Evolutionary conservation across 2,888 invertebrate genomes (phyloP).

Genomic region (Drosophila birchii): DNA sequence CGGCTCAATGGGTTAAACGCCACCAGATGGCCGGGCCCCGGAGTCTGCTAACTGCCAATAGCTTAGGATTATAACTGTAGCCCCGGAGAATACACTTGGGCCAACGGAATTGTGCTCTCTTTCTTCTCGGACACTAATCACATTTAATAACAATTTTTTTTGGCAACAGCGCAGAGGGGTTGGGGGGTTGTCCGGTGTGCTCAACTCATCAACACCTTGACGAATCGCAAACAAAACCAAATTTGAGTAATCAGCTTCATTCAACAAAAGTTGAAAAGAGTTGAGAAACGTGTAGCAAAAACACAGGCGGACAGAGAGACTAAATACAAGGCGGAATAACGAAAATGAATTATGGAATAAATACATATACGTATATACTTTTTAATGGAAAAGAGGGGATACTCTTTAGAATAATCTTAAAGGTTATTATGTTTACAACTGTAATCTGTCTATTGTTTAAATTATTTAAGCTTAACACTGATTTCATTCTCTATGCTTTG

Average conservation of each 20-base stretch:
- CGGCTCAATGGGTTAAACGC: conserved; percentile 72
- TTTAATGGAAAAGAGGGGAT: conserved; percentile 13
- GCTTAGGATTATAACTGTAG: conserved; percentile 75
- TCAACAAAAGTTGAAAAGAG: conserved; percentile 54
- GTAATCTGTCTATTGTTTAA: neutral
- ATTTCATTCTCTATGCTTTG: neutral
- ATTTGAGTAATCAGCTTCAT: conserved; percentile 78
- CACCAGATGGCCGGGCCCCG: conserved; percentile 41
- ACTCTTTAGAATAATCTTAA: conserved; percentile 11
- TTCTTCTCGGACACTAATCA: conserved; percentile 66
- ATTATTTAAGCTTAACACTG: neutral
- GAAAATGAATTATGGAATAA: conserved; percentile 23
- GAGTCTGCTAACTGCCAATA: conserved; percentile 66
- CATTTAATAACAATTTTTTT: conserved; percentile 74
- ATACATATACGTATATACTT: neutral
- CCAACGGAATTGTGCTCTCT: conserved; percentile 66
- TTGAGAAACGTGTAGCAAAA: conserved; percentile 65
- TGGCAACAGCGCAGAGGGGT: conserved; percentile 36
- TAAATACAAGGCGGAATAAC: conserved; percentile 47
- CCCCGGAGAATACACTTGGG: conserved; percentile 25
- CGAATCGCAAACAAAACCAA: conserved; percentile 74
- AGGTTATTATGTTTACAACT: neutral
- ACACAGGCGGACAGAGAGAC: conserved; percentile 41
- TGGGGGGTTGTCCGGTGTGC: conserved; percentile 17
- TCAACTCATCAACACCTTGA: conserved; percentile 68